phyloP scores from a whole-genome alignment of 2,113 vertebrate species.

The Clarias macrocephalus region DNA sequence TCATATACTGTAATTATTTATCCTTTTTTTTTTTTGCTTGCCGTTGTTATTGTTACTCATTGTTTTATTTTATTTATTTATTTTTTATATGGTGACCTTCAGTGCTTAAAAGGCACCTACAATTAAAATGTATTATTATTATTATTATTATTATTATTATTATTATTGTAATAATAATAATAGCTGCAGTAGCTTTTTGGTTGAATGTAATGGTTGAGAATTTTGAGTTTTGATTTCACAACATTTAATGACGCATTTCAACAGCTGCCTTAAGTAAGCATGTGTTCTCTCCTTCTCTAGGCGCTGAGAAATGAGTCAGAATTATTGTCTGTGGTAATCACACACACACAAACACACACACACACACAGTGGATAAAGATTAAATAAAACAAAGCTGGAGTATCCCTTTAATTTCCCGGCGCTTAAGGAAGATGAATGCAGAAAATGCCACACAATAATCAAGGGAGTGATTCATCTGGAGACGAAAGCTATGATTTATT shows the following conservation, averaged over 20 bases:
- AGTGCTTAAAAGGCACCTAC: too few relatives aligned
- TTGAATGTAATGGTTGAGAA: neutral
- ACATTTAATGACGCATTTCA: neutral
- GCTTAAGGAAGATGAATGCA: neutral
- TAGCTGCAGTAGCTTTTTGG: neutral
- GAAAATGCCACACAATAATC: neutral
- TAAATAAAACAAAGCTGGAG: neutral
- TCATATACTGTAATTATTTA: too few relatives aligned
- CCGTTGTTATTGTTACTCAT: too few relatives aligned
- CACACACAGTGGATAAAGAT: neutral
- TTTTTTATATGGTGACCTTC: too few relatives aligned
- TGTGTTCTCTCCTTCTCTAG: neutral
- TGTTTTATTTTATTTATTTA: too few relatives aligned
- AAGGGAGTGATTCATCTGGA: neutral
- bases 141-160: too few relatives aligned
- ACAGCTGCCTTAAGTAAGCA: neutral
- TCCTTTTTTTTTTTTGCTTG: too few relatives aligned
- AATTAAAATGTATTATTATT: too few relatives aligned
- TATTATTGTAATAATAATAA: neutral
- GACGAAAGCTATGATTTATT: neutral
- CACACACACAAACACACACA: neutral
- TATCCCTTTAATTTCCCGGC: neutral
- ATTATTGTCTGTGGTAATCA: neutral
- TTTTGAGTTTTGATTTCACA: neutral
- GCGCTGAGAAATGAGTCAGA: neutral